Conservation (phyloP, 37 sponge, comb jelly and placozoan species). For the Mnemiopsis leidyi region DNA sequence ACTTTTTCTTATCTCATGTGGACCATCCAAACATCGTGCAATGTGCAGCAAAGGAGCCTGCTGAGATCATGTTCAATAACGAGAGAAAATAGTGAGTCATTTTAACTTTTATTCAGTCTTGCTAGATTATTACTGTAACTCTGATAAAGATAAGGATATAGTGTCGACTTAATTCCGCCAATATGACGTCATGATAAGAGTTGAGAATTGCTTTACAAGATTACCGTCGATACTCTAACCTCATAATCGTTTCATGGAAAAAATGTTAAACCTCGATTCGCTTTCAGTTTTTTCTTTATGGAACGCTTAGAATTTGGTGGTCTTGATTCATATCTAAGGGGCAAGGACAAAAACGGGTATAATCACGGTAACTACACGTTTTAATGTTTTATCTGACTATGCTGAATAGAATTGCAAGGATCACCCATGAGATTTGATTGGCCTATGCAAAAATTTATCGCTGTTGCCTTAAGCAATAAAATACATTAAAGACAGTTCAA, state of each 20-base stretch:
- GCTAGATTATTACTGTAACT: too few species aligned
- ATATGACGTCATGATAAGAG: too few species aligned
- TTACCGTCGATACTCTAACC: too few species aligned
- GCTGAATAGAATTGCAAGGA: background rate
- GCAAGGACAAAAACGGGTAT: background rate
- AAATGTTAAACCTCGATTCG: background rate
- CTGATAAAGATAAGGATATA: too few species aligned
- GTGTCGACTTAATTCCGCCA: too few species aligned
- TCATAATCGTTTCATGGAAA: background rate
- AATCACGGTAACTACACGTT: background rate
- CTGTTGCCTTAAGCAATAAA: too few species aligned
- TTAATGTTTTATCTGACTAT: background rate
- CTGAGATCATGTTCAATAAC: background rate
- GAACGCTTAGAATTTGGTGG: background rate
- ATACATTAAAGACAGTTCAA: too few species aligned
- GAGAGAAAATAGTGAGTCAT: background rate
- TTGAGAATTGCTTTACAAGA: too few species aligned
- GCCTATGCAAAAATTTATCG: too few species aligned
- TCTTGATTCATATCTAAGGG: background rate
- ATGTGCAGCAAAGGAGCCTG: background rate
- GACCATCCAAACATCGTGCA: background rate
- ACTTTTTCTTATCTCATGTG: background rate
- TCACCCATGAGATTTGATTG: too few species aligned
- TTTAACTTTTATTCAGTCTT: too few species aligned
- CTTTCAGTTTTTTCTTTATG: background rate